These are phyloP conservation scores for Orbicella faveolata DNA, from an alignment of 64 coral and sea anemone genomes.

Conservation along the genomic window DNA sequence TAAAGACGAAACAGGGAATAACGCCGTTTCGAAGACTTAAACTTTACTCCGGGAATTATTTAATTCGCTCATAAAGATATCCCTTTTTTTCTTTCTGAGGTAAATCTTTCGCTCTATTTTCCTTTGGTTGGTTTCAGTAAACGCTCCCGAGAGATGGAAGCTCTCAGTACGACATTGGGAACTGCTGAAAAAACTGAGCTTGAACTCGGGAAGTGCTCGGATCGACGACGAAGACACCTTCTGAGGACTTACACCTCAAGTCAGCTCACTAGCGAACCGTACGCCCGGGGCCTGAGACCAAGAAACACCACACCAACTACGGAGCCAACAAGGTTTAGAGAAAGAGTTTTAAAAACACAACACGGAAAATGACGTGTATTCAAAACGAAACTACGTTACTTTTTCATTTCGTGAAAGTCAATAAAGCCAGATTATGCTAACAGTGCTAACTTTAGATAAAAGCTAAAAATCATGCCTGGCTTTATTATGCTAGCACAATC, in stretches of 20 bases:
- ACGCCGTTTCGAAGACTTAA: too few relatives aligned
- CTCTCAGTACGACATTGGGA: background rate
- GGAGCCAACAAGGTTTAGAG: background rate
- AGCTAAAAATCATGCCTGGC: background rate
- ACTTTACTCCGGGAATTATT: too few relatives aligned
- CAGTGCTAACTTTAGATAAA: background rate
- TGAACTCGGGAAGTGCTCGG: too few relatives aligned
- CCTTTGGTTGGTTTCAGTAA: background rate
- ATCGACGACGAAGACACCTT: background rate
- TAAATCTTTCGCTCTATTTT: background rate
- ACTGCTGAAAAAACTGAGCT: too few relatives aligned
- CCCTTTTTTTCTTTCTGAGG: background rate
- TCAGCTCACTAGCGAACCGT: background rate
- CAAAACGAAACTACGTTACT: background rate
- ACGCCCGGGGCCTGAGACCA: background rate
- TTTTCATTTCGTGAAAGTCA: background rate
- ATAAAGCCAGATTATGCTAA: slow-evolving; percentile 5
- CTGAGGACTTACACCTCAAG: background rate
- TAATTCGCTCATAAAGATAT: too few relatives aligned
- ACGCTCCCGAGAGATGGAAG: slow-evolving; percentile 4
- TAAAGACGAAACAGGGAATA: too few relatives aligned
- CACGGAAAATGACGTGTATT: background rate
- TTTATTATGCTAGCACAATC: too few relatives aligned
- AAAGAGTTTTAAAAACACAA: background rate
- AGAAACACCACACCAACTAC: background rate